Conservation (phyloP, 1,140 invertebrate genomes). For the Bombus breviceps region DNA sequence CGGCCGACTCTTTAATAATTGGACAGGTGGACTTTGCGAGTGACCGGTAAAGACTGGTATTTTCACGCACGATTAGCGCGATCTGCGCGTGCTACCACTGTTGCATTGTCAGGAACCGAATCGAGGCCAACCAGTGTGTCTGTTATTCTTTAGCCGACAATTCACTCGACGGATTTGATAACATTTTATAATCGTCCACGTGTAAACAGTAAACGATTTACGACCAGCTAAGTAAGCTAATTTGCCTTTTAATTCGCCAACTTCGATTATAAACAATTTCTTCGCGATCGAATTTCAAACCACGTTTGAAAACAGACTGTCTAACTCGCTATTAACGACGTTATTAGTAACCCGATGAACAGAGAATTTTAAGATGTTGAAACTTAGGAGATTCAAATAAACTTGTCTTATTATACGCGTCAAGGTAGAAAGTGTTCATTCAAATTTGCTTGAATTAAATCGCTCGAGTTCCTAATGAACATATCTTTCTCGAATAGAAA, state of each 20-base stretch:
- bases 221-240: neutral
- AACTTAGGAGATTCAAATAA: neutral
- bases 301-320: too few relatives aligned
- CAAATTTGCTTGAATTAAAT: neutral
- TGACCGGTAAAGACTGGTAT: constrained; percentile 54
- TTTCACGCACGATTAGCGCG: constrained; percentile 67
- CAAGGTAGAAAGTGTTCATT: neutral
- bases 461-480: too few relatives aligned
- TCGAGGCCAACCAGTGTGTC: neutral
- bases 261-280: neutral
- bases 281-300: neutral
- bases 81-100: constrained; percentile 50
- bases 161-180: neutral
- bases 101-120: neutral
- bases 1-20: constrained; percentile 44
- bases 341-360: too few relatives aligned
- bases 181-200: neutral
- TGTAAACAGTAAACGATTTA: neutral
- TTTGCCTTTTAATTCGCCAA: neutral
- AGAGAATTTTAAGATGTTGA: neutral
- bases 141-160: neutral
- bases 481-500: neutral
- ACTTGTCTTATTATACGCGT: too few relatives aligned
- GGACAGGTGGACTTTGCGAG: constrained; percentile 50
- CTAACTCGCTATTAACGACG: too few relatives aligned